Evolutionary conservation across 35 echinoderm and acorn worm genomes (phyloP), one percentile per base, ranked within the genome.

Genomic region (Ophiothrix spiculata): DNA sequence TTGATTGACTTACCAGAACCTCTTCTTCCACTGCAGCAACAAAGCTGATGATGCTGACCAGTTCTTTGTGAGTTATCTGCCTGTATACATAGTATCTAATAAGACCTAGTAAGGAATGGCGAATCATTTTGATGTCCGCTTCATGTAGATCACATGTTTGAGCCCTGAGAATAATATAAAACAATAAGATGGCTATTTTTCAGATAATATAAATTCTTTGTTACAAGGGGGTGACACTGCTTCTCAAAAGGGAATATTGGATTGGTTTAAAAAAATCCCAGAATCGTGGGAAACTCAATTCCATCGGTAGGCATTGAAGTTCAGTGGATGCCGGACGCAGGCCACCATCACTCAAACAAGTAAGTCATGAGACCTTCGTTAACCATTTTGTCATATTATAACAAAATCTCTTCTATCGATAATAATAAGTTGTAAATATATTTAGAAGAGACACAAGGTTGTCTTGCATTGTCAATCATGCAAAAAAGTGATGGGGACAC

Each of bases 91-190:
- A 98, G 77, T 91, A 98, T 40, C 83, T 81, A 75, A 94, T 86
- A 63, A 98, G 75, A 40, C 95, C 95, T 39, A 93, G 78, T 38
- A 98, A 45, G 32, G 95, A 91, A 75, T 88, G 84, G 36, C 95
- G 75, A 79, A 98, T 98, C 31, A 79, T 83, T 56, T 90, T 93
- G 36, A 92, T 74, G 85, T 98, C 95, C 46, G 79, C 74, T 35
- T 41, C 79, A n/a, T 84, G 32, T 41, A 95, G 80, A 60, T 81
- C 85, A 16, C 60, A 83, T 25, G 82, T 83, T 13, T 45, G 80
- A 31, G 82, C 56, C 34, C 93, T 95, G 85, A 74, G 23, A 84
- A 84, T 56, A 33, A 35, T 1, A 77, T 35, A 77, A 77, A n/a
- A n/a, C n/a, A n/a, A 19, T 74, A 29, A 74, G n/a, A n/a, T n/a